Percentiles rank a stretch among this genome's conserved stretches.
Conservation (phyloP, 2,888 invertebrate genomes). For the Eristalinus sepulchralis region DNA sequence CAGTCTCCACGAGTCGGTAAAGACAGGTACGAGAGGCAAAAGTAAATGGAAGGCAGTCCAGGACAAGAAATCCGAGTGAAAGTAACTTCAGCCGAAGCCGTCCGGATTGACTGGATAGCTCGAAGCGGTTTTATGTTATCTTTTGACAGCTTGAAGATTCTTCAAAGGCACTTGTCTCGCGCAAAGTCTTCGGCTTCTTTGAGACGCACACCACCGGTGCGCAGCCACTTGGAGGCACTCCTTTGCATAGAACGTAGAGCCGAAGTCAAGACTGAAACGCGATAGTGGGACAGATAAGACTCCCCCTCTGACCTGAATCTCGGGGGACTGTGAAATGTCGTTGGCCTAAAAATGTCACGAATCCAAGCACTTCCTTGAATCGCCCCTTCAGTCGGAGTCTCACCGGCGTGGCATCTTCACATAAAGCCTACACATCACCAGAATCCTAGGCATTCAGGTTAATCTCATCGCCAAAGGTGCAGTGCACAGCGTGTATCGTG, state of each 20-base stretch:
- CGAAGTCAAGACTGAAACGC: neutral
- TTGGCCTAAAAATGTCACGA: neutral
- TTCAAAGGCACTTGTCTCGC: no score
- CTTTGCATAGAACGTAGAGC: neutral
- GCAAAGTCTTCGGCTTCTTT: no score
- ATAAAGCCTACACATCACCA: neutral
- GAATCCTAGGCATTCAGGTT: constrained; percentile 43
- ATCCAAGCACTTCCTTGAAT: neutral
- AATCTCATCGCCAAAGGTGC: constrained; percentile 49
- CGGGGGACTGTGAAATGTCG: neutral
- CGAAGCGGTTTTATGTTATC: no score
- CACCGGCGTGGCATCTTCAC: neutral
- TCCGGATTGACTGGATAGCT: no score
- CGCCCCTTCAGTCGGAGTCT: neutral
- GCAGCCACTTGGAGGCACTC: no score
- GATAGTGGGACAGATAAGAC: neutral
- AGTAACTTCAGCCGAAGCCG: no score
- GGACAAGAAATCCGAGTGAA: no score
- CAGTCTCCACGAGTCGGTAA: no score
- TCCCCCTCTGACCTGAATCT: neutral
- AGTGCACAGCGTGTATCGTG: constrained; percentile 43
- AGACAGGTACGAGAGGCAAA: no score
- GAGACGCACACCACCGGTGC: no score
- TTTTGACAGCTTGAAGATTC: no score
- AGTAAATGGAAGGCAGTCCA: no score